Evolutionary conservation across 1,140 invertebrate species (phyloP), one percentile per base, ranked within the genome.

Genomic region (Papilio xuthus): DNA sequence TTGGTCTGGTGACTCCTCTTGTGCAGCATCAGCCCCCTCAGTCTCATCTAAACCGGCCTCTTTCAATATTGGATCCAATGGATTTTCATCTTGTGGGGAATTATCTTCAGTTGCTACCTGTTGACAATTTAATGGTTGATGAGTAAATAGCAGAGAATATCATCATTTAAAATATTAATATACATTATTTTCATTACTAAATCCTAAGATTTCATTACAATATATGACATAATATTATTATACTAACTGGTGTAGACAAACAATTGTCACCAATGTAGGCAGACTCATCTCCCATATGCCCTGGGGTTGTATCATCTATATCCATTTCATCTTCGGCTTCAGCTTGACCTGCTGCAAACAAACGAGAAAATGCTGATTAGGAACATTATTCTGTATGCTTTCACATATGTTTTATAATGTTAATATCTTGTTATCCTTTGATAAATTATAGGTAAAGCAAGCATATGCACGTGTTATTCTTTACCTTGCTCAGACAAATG

Each of bases 221-320:
- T 6, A 37, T 37, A 37, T 37, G 7, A 37, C 7, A 37, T 37
- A 37, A 32, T 15, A 69, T 13, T 0, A 15, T 8, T 23, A 67
- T 78, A 88, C 89, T 92, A 85, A 94, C 93, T 28, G 93, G 94
- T 78, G 94, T 94, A 47, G 94, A 94, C 12, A 94, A 83, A 56
- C 93, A 94, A 79, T 94, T 94, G 78, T 94, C 94, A 20, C 93
- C 94, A 56, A 94, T 94, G 79, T 94, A 94, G 8, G 92, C 91
- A 44, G 92, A 91, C 44, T 91, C 90, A 86, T 93, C 94, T 47
- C 88, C 87, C 37, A 86, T 86, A 37, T 89, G 82, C 8, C 89
- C 90, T 67, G 88, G 86, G 9, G 91, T 87, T 18, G 93, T 90
- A 47, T 94, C 92, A 87, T 94, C 93, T 67, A 93, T 90, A 70